Evolutionary conservation across 2,888 invertebrate genomes (phyloP).

Genomic region (Ellobium chinense): DNA sequence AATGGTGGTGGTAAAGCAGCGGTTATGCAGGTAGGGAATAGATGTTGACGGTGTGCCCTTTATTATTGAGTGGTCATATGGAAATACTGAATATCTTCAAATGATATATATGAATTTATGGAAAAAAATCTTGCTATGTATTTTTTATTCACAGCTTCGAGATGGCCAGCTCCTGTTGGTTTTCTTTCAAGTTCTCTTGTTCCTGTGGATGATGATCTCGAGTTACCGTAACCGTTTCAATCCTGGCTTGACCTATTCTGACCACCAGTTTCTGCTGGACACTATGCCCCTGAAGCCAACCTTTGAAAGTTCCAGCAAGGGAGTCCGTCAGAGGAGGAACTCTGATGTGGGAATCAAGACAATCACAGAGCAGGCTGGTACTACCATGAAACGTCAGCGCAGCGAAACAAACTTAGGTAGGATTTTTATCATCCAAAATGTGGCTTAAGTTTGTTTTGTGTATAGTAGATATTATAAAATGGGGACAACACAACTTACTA

Average conservation of each 20-base stretch:
- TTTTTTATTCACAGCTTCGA: constrained; percentile 19
- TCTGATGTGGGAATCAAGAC: constrained; percentile 21
- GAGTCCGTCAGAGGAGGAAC: constrained; percentile 24
- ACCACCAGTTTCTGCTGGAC: constrained; percentile 49
- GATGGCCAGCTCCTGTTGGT: constrained; percentile 22
- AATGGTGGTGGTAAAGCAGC: no score
- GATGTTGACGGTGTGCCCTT: no score
- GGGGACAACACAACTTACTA: no score
- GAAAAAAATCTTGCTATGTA: neutral
- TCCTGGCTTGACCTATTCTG: constrained; percentile 36
- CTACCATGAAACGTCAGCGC: constrained; percentile 27
- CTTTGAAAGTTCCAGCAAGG: neutral
- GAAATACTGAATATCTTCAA: no score
- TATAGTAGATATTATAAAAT: neutral
- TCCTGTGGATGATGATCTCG: constrained; percentile 35
- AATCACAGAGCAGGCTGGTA: neutral
- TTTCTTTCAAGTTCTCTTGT: constrained; percentile 31
- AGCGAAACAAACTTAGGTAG: constrained; percentile 35
- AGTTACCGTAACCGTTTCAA: constrained; percentile 33
- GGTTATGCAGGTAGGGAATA: no score
- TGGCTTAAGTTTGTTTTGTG: no score
- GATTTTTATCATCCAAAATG: no score
- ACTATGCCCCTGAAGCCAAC: constrained; percentile 46
- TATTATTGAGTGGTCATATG: no score
- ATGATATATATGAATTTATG: no score